These are phyloP conservation scores for Volucella inanis DNA, from an alignment of 2,888 invertebrate species.

Conservation along the genomic window DNA sequence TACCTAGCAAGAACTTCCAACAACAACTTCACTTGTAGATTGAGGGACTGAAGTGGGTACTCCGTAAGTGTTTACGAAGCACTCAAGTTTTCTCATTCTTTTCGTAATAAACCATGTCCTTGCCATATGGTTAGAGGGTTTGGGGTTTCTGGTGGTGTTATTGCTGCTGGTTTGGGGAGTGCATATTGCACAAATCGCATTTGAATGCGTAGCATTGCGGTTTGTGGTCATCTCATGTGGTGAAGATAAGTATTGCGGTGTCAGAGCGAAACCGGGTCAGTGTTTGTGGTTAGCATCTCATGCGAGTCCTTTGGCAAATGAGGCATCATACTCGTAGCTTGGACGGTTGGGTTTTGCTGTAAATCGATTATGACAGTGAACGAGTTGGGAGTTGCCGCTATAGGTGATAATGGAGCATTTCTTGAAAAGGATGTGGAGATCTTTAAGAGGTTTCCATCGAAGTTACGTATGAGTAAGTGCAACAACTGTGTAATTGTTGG, in stretches of 20 bases:
- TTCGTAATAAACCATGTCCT: conserved; percentile 64
- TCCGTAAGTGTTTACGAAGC: conserved; percentile 66
- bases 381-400: conserved; percentile 28
- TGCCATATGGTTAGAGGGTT: conserved; percentile 65
- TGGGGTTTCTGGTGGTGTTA: neutral
- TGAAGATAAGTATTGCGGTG: conserved; percentile 70
- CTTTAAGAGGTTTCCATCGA: neutral
- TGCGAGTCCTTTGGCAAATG: conserved; percentile 58
- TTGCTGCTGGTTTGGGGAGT: neutral
- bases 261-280: conserved; percentile 69
- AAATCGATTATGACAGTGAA: conserved; percentile 58
- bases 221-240: conserved; percentile 68
- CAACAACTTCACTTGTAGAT: conserved; percentile 49
- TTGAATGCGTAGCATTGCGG: conserved; percentile 72
- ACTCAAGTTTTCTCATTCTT: conserved; percentile 75
- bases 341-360: conserved; percentile 31
- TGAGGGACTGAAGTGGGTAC: conserved; percentile 47
- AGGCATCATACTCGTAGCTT: conserved; percentile 34
- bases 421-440: conserved; percentile 44
- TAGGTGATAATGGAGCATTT: conserved; percentile 45
- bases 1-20: conserved; percentile 38
- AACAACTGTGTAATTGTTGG: conserved; percentile 69
- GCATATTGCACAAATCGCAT: conserved; percentile 69
- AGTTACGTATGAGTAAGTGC: conserved; percentile 43
- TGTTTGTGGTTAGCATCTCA: conserved; percentile 69